Evolutionary conservation across 2,113 vertebrate species (phyloP), one percentile per base, ranked within the genome.

Genomic region (Saccopteryx bilineata): DNA sequence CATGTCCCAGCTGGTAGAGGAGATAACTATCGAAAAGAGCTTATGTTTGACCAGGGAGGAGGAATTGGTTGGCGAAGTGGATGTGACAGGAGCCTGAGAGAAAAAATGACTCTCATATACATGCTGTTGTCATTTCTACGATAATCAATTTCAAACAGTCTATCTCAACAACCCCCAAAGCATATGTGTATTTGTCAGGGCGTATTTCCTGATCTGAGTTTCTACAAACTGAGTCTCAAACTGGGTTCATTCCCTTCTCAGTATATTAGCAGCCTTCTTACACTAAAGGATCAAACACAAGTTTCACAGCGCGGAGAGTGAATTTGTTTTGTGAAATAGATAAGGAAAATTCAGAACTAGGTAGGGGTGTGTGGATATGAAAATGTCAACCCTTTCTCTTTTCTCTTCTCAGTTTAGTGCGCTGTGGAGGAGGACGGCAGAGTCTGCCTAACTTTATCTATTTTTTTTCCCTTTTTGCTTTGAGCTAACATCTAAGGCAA

Each of bases 161-260:
- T 68, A 61, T 81, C 71, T 39, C 33, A 39, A 39, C 39, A 78
- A 5, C 61, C 68, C 46, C 66, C 21, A 96, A 87, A 93, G n/a
- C 84, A 92, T 46, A 9, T 91, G 88, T n/a, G 26, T 74, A 69
- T 96, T 92, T 90, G 87, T 96, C 92, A 94, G 66, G 72, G 92
- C 82, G 60, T 65, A 78, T 92, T 97, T 97, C 96, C 92, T 94
- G 85, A 90, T 95, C 3, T 88, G 84, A 90, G 66, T 82, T 96
- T 95, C 61, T 88, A 83, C 74, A 75, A 92, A 90, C 81, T 72
- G 56, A 68, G 65, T 69, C 50, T 75, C 72, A 84, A 84, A 81
- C 83, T 95, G 19, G 61, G 58, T 69, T 96, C 92, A 78, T 88
- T 93, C 95, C 63, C 33, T 96, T 83, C 92, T 87, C 33, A 31